A percentile compares a stretch with the other conserved stretches of the same genome.
Conservation (phyloP, 2,888 invertebrate species). For the Actias luna region DNA sequence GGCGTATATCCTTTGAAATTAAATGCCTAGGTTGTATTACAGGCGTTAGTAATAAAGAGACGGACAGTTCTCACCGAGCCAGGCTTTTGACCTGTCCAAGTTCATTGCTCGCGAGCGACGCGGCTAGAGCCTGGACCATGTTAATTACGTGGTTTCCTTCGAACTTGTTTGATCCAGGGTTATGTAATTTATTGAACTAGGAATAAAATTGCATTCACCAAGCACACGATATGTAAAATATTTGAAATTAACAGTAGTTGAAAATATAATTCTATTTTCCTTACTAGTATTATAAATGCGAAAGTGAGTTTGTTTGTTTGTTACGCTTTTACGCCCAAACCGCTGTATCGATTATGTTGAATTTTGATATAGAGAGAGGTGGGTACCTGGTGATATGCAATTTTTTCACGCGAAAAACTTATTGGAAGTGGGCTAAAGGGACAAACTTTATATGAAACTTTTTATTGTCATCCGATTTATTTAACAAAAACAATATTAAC, state of each 20-base stretch:
- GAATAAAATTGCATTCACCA: not conserved
- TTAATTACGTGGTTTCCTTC: constrained; percentile 42
- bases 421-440: too few relatives aligned
- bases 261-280: not conserved
- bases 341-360: too few relatives aligned
- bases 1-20: constrained; percentile 15
- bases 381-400: too few relatives aligned
- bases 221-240: not conserved
- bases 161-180: constrained; percentile 22
- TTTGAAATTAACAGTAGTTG: not conserved
- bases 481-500: too few relatives aligned
- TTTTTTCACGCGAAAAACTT: too few relatives aligned
- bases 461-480: too few relatives aligned
- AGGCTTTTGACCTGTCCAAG: constrained; percentile 66
- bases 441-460: too few relatives aligned
- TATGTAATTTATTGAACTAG: constrained; percentile 2
- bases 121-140: constrained; percentile 43
- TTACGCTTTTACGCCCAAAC: too few relatives aligned
- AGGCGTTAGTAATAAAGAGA: constrained; percentile 39
- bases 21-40: constrained; percentile 15
- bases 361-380: too few relatives aligned
- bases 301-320: too few relatives aligned
- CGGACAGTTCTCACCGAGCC: constrained; percentile 42
- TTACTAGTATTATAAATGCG: too few relatives aligned
- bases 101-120: constrained; percentile 51